These are phyloP conservation scores for Sinohyriopsis cumingii DNA, from an alignment of 2,888 invertebrate species.

Conservation along the genomic window DNA sequence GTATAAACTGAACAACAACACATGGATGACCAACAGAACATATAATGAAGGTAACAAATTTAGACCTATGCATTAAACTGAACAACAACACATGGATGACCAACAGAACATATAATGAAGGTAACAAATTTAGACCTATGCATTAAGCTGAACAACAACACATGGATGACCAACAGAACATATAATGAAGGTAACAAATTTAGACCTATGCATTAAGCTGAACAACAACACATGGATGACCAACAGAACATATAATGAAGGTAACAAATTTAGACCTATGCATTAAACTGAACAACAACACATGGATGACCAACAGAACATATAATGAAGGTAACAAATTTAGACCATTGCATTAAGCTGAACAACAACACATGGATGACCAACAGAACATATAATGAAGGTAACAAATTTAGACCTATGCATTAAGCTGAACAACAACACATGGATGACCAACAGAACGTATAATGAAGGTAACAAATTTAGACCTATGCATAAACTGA, in stretches of 20 bases:
- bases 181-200: too few species aligned
- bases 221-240: neutral
- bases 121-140: too few species aligned
- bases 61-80: neutral
- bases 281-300: neutral
- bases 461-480: constrained; percentile 64
- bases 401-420: constrained; percentile 45
- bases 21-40: constrained; percentile 60
- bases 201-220: neutral
- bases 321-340: too few species aligned
- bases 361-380: constrained; percentile 53
- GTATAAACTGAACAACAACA: constrained; percentile 40
- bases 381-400: constrained; percentile 67
- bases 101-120: too few species aligned
- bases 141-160: neutral
- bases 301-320: too few species aligned
- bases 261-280: too few species aligned
- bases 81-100: neutral
- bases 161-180: too few species aligned
- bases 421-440: constrained; percentile 39
- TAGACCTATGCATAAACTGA: too few species aligned
- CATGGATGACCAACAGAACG: constrained; percentile 60
- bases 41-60: constrained; percentile 64
- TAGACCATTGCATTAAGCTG: too few species aligned
- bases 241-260: too few species aligned